Base-by-base conservation (phyloP, 2,113 vertebrate genomes). In the Halcyon malimbica region DNA sequence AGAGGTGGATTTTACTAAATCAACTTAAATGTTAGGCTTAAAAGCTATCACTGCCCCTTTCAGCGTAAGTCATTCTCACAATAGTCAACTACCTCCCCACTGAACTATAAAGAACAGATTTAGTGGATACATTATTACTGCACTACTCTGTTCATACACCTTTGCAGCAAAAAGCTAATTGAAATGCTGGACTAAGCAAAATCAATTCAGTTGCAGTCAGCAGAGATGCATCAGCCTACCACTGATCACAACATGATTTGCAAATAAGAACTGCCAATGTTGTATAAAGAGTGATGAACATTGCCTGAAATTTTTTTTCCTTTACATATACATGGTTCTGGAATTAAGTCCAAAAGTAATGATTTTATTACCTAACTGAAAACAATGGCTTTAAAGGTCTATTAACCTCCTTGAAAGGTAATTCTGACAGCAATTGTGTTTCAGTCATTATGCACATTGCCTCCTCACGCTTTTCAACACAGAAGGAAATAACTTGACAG, bases 101-200 rank as follows among this genome's bases (percentile, higher is more conserved):
- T 57, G 81, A 46, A 76, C 87, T 75, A 82, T 96, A 94, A 90
- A 93, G 91, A 87, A 6, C 8, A 91, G 83, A 95, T 96, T 96
- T 95, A 94, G 74, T 51, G 81, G 77, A 1, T 65, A 19, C 87
- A 68, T 95, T 95, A 94, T 64, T 53, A 87, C 89, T 6, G 2
- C 69, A 23, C 35, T 11, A 23, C 62, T 87, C 77, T 68, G 44
- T 9, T 95, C 78, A 65, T 13, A 64, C 31, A 87, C 69, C 86
- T 91, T 51, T 82, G 93, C 91, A 94, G 64, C 60, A 84, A 65
- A 89, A 87, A 93, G 74, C 39, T 77, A 64, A 89, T 91, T 71
- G 44, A 95, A 95, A 86, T 71, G 93, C 95, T 93, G 91, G 65
- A 26, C 91, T 96, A 93, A 95, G 94, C 91, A 93, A 62, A 70